Percentiles rank a stretch among this genome's conserved stretches.
Evolutionary conservation across 2,888 invertebrate species (phyloP).

Genomic region (Aelia acuminata): DNA sequence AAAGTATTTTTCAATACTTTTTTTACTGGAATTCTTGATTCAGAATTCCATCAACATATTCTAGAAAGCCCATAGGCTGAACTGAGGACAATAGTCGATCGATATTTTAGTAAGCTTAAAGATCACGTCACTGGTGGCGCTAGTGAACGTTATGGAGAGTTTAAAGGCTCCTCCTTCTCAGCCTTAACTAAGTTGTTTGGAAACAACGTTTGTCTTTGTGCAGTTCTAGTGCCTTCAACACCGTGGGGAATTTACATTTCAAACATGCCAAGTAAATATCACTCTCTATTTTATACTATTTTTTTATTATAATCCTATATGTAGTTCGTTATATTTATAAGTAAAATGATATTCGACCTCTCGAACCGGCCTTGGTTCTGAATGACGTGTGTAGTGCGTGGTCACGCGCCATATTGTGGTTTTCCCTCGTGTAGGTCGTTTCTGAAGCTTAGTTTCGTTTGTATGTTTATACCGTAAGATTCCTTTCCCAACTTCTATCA

Average conservation of each 20-base stretch:
- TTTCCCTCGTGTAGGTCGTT: not conserved
- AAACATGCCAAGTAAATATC: slow-evolving; percentile 4
- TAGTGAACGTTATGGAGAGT: not conserved
- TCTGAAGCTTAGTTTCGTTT: not conserved
- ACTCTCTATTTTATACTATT: not conserved
- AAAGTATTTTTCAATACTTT: too few species aligned
- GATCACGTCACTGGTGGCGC: not conserved
- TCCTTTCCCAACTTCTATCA: too few species aligned
- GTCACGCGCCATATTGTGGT: not conserved
- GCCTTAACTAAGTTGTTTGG: not conserved
- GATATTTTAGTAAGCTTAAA: not conserved
- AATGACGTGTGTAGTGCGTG: slow-evolving; percentile 1
- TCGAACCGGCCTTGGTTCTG: not conserved
- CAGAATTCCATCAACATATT: too few species aligned
- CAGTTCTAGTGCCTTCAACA: too few species aligned
- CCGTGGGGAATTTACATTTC: too few species aligned
- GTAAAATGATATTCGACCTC: not conserved
- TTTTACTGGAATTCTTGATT: too few species aligned
- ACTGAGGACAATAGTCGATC: too few species aligned
- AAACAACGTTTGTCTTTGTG: not conserved
- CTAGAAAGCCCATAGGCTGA: too few species aligned
- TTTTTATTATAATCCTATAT: not conserved
- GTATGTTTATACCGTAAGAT: too few species aligned
- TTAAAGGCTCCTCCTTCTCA: not conserved
- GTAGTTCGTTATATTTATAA: not conserved